Evolutionary conservation across 2,113 vertebrate genomes (phyloP), one percentile per base, ranked within the genome.

Genomic region (Eulemur macaco): DNA sequence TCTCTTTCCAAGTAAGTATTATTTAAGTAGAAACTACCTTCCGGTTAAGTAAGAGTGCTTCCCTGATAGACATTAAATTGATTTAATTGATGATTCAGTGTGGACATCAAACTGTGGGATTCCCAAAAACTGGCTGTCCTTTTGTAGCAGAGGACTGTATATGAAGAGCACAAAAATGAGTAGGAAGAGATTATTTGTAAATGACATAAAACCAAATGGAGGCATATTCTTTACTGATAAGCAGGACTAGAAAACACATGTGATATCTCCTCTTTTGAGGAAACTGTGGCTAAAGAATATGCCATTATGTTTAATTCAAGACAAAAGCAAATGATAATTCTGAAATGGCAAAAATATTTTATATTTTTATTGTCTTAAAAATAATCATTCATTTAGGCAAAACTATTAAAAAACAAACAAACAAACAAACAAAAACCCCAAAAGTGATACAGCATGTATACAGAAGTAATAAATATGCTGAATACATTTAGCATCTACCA

Each of bases 361-460:
- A 63, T 25, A 29, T 83, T 96, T 96, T 71, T 68, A 45, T 84
- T 89, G 47, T 91, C 23, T 83, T 84, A 58, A 91, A 95, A 92
- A 10, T 25, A 86, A 58, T 85, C 15, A 86, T 76, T 68, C 37
- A 6, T n/a, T 91, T 73, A 37, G 68, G 56, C 37, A 94, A 84
- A 89, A 15, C 31, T 90, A 77, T 17, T 31, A 56, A 74, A 71
- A 64, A 47, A 71, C 27, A 45, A 39, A 29, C 3, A 9, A 21
- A 39, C 39, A 64, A 45, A 71, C 27, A 45, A 39, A 29, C 3
- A 13, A 21, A 12, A 37, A 76, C 60, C 27, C 6, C 18, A 47
- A 84, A 76, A 17, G 20, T 37, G 18, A 78, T 56, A 29, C 4
- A 92, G 21, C 47, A 74, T 29, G 13, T 42, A 5, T 37, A 69